phyloP scores from a whole-genome alignment of 1,140 invertebrate genomes.

The Macrotrachela quadricornifera region DNA sequence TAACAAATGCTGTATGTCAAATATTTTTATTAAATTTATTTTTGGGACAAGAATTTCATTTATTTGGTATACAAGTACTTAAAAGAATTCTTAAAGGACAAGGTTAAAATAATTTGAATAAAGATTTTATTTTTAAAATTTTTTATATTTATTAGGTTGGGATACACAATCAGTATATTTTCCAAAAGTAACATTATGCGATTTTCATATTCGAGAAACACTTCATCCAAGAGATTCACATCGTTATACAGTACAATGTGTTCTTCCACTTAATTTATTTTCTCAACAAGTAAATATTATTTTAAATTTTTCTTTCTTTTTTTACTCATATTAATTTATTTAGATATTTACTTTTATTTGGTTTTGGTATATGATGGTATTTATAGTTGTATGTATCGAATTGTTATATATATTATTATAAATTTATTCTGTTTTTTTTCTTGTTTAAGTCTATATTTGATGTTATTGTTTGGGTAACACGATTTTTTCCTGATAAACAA shows the following conservation, averaged over 20 bases:
- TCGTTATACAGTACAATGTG: slow-evolving; percentile 25
- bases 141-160: background rate
- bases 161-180: slow-evolving; percentile 2
- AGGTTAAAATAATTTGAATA: background rate
- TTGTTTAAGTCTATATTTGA: too few species aligned
- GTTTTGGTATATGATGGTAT: too few species aligned
- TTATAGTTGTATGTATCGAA: too few species aligned
- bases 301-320: too few species aligned
- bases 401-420: too few species aligned
- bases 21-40: slow-evolving; percentile 33
- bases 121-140: too few species aligned
- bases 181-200: slow-evolving; percentile 7
- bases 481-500: slow-evolving; percentile 8
- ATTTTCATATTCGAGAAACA: slow-evolving; percentile 5
- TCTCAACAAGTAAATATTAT: slow-evolving; percentile 25
- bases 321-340: too few species aligned
- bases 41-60: slow-evolving; percentile 28
- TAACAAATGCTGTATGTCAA: slow-evolving; percentile 33
- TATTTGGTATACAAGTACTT: slow-evolving; percentile 6
- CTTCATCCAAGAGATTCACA: slow-evolving; percentile 8
- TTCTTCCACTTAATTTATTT: slow-evolving; percentile 27
- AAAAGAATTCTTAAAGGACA: slow-evolving; percentile 4
- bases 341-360: too few species aligned
- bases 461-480: slow-evolving; percentile 1
- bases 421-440: too few species aligned